Base-by-base conservation (phyloP, 1,140 invertebrate species). In the Nephotettix cincticeps region DNA sequence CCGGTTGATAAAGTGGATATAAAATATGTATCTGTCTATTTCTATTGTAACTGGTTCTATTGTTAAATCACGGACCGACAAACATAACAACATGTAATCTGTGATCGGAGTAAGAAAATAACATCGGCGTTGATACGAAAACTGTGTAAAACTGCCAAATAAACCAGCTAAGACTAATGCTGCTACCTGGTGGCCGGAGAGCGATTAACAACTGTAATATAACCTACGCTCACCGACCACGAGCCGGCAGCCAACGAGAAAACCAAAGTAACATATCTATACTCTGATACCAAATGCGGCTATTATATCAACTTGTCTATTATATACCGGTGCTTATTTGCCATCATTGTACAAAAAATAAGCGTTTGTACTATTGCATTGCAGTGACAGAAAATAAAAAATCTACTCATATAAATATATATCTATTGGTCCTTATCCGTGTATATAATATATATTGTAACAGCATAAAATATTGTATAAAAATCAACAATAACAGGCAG, bases 391-490 rank as follows among this genome's bases (percentile, higher is more conserved):
- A 23, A 61, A 61, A 61, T 61, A 11, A 61, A 61, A 54, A 61
- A 23, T 61, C 56, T 61, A 61, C 56, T 61, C 25, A 11, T 61
- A 28, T 61, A 61, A 27, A 61, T 28, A 61, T 61, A 61, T 27
- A 51, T 61, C 56, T 61, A 61, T 61, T 29, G 56, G 56, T 27
- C 56, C 27, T 51, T 51, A 51, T 51, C 21, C 14, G 47, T 61
- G 56, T 61, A 61, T 61, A 61, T 61, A 21, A 61, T 61, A 29
- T 54, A 54, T 61, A 25, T 61, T 61, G 56, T 61, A 61, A 61
- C 56, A 61, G 56, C 56, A 61, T 61, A 61, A 61, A 61, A 61
- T 61, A 61, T 61, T 61, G 56, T 61, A 61, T 61, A 61, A 61
- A 61, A 61, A 61, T 61, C 56, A 61, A 61, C 56, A 61, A 61